Evolutionary conservation across 2,888 invertebrate genomes (phyloP).

Genomic region (Scelioninae gen. 1): DNA sequence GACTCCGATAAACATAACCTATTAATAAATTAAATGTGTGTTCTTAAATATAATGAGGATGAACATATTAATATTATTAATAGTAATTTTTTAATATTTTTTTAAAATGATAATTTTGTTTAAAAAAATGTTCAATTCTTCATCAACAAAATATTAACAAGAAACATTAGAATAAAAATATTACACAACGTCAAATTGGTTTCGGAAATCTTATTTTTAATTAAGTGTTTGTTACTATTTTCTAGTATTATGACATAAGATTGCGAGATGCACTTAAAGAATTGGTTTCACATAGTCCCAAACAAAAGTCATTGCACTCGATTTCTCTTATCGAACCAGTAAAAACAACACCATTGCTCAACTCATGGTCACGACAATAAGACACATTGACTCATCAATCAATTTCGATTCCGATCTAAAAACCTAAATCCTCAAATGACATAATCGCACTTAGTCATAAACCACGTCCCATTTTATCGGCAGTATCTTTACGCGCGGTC

Average conservation of each 20-base stretch:
- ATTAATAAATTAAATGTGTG: too few relatives aligned
- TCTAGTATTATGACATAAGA: neutral
- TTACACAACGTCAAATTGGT: too few relatives aligned
- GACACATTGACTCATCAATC: constrained; percentile 60
- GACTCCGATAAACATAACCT: too few relatives aligned
- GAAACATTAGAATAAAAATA: too few relatives aligned
- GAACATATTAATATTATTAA: too few relatives aligned
- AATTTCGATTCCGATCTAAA: constrained; percentile 54
- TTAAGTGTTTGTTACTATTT: too few relatives aligned
- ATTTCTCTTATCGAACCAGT: constrained; percentile 44
- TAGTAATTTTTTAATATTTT: too few relatives aligned
- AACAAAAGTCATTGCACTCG: constrained; percentile 37
- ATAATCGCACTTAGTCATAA: constrained; percentile 48
- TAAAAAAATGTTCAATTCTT: too few relatives aligned
- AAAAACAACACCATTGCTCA: constrained; percentile 44
- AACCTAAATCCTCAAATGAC: constrained; percentile 57
- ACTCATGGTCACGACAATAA: constrained; percentile 51
- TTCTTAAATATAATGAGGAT: too few relatives aligned
- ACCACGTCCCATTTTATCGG: constrained; percentile 50
- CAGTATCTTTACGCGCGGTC: constrained; percentile 19
- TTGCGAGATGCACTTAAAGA: constrained; percentile 3
- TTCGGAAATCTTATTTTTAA: too few relatives aligned
- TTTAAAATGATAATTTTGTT: too few relatives aligned
- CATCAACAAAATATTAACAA: too few relatives aligned
- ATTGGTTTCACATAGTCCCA: neutral